Evolutionary conservation across 2,113 vertebrate species (phyloP).

Genomic region (Halcyon malimbica): DNA sequence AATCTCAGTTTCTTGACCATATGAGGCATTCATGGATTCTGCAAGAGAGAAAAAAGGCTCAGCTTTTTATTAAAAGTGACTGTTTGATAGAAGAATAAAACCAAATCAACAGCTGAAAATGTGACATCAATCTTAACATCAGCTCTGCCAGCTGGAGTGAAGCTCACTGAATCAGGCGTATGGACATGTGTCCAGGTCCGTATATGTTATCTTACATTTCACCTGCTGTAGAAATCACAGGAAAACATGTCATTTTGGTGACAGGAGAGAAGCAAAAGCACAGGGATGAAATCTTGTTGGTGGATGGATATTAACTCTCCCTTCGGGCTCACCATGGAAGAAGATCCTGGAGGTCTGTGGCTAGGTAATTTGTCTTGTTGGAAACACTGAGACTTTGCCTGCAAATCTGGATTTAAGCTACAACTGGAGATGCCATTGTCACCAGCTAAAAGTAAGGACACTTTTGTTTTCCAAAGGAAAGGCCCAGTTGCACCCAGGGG

Average conservation of each 20-base stretch:
- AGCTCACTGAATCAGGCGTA: background rate
- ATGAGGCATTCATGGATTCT: background rate
- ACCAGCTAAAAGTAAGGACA: background rate
- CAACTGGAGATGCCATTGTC: background rate
- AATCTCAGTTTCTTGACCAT: background rate
- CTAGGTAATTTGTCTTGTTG: background rate
- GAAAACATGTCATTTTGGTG: background rate
- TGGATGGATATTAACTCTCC: background rate
- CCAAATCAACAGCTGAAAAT: background rate
- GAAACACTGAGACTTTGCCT: background rate
- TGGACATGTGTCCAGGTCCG: background rate
- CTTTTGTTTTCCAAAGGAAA: background rate
- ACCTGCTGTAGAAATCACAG: background rate
- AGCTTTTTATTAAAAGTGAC: background rate
- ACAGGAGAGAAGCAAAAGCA: background rate
- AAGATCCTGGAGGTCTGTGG: background rate
- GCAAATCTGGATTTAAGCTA: background rate
- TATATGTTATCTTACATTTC: background rate
- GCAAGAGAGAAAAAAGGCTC: background rate
- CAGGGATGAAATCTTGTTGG: background rate
- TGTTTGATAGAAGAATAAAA: background rate
- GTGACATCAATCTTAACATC: background rate
- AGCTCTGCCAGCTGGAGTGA: background rate
- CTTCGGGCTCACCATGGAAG: background rate
- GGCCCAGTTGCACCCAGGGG: background rate